Base-by-base conservation (phyloP, 1,140 invertebrate species). In the Pseudoatta argentina region DNA sequence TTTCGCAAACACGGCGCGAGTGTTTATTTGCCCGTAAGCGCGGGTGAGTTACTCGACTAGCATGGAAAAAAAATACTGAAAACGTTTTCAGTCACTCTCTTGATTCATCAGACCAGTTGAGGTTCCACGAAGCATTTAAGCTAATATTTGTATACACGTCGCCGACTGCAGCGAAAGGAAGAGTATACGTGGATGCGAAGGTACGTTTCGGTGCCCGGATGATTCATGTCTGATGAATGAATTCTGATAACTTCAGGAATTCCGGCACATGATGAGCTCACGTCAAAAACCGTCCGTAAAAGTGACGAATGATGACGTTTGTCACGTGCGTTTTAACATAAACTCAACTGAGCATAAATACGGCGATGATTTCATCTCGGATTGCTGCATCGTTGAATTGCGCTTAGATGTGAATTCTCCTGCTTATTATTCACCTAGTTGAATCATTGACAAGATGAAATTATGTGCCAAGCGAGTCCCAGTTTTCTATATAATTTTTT, bases 191-290 rank as follows among this genome's bases (percentile, higher is more conserved):
- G 44, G 16, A 24, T 1, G 44, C 61, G 39, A 53, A 8, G 48
- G 44, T 48, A 64, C 71, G 14, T 85, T 64, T 34, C 30, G 59
- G 21, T 39, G 55, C 55, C 12, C 27, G 61, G 51, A 53, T 85
- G 82, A 85, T n/a, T 85, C 82, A 85, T 66, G 44, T n/a, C 8
- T 57, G 61, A 66, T 78, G 63, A 85, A 85, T 66, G 82, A 78
- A 66, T 67, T 34, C 24, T 21, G 82, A 85, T 78, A 64, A 78
- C 30, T 21, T 4, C 30, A 66, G 27, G 24, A 78, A 66, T 66
- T n/a, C 16, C 21, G 55, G n/a, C 27, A n/a, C 2, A n/a, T 24
- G 73, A 78, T 85, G 73, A 76, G 34, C 61, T 85, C 82, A 78
- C 44, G 59, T 78, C 7, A 78, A 73, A 73, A 83, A 73, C 18